Base-by-base conservation (phyloP, 1,140 invertebrate genomes). In the Drosophila truncata region DNA sequence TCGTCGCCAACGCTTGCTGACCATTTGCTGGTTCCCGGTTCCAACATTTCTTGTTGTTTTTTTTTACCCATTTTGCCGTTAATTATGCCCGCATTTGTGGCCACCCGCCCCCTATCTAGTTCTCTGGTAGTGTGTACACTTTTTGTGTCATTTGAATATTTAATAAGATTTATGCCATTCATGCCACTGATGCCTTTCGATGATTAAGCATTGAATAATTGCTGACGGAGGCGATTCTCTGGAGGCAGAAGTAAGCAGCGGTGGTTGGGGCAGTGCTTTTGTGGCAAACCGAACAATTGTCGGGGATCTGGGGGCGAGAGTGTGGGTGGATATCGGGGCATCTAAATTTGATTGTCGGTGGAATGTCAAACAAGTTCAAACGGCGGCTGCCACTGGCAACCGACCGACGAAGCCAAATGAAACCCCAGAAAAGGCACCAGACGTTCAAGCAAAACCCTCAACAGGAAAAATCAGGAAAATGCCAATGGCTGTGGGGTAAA, bases 31-130 rank as follows among this genome's bases (percentile, higher is more conserved):
- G 16, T 18, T 18, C 6, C n/a, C 49, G 44, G 46, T 44, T 16
- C 7, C 23, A 2, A 25, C 14, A 10, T 47, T 27, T 27, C 9
- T 31, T 18, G 27, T 55, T 65, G 65, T 79, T 79, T 65, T 69
- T 79, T 79, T 69, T 62, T 67, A 67, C 65, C 64, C 60, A 66
- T 77, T 54, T 54, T 83, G 57, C n/a, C 62, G 72, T 62, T 87
- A 87, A 87, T 87, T 87, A 90, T 75, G 85, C 84, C 84, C 84
- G 84, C 84, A 87, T 82, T 86, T 87, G 52, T 37, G 52, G 52
- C 31, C 31, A 37, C 52, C 52, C 52, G 33, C 50, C 50, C 31
- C 50, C 31, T 54, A 54, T 37, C 86, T 83, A 63, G 46, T 27
- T 18, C 44, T 18, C 10, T 23, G 4, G 50, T 23, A 3, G 52